Evolutionary conservation across 1,140 invertebrate species (phyloP), one percentile per base, ranked within the genome.

Genomic region (Euschistus heros): DNA sequence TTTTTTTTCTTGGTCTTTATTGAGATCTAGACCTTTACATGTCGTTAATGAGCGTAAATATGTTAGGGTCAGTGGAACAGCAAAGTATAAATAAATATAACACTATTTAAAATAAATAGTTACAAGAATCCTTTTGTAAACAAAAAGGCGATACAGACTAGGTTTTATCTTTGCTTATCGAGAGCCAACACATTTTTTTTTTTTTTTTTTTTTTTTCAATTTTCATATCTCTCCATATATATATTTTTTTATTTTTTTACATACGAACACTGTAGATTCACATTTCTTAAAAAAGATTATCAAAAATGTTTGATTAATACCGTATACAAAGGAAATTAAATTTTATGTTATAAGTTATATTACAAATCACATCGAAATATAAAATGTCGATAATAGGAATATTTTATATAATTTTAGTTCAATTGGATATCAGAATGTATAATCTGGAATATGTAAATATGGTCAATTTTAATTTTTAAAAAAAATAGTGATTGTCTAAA

Each of bases 21-120:
- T 65, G 64, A 65, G 64, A 65, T 65, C 64, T 44, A 30, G 22
- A 18, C 47, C 47, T 50, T n/a, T 50, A 50, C 22, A 50, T 20
- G 47, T 20, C n/a, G 47, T 50, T 50, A 50, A 50, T 50, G 6
- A 50, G 47, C 47, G n/a, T 7, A 7, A 44, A 50, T 37, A 50
- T 6, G 22, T 50, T 50, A 50, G 47, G 22, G n/a, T 50, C 3
- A 50, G n/a, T 50, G 47, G 22, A 50, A 50, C n/a, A 50, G 22
- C 22, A 50, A 50, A 50, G n/a, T 20, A 50, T 20, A 50, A 50
- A 50, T 20, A 50, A 22, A 50, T 20, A 50, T n/a, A 13, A 47
- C 15, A 50, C n/a, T 22, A 20, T 20, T 50, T 50, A 20, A 50
- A 50, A 50, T 50, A 50, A 50, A 50, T 50, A 50, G 47, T 50